Percentiles rank a stretch among this genome's conserved stretches.
These are phyloP conservation scores for Seriola quinqueradiata DNA, from an alignment of 2,113 vertebrate species.

Conservation along the genomic window DNA sequence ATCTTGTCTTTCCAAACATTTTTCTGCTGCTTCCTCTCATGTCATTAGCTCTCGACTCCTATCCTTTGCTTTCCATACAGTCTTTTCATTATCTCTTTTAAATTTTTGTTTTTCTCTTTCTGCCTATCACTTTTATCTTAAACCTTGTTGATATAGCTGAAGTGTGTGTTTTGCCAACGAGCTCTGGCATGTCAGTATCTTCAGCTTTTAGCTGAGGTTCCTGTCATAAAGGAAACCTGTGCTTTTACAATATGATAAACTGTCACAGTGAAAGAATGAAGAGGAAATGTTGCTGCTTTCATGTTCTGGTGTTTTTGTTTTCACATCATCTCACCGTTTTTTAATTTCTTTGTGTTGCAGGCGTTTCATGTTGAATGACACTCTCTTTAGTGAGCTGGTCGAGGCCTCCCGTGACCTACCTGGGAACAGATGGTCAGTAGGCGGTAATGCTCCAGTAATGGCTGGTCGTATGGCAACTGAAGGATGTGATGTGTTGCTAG, in stretches of 20 bases:
- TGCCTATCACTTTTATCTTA: background rate
- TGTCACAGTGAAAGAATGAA: background rate
- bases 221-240: background rate
- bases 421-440: slow-evolving; percentile 87
- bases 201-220: background rate
- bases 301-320: background rate
- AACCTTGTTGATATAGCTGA: background rate
- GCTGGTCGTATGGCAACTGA: slow-evolving; percentile 87
- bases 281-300: background rate
- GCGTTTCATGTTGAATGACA: slow-evolving; percentile 86
- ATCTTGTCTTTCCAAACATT: background rate
- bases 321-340: background rate
- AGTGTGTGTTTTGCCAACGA: background rate
- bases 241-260: background rate
- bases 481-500: slow-evolving; percentile 88
- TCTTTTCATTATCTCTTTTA: no score
- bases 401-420: slow-evolving; percentile 85
- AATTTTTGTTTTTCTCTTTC: no score
- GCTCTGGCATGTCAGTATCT: background rate
- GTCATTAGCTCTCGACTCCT: no score
- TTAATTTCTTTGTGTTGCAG: slow-evolving; percentile 62
- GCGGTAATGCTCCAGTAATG: slow-evolving; percentile 89
- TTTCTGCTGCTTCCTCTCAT: no score
- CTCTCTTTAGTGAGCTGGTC: slow-evolving; percentile 85
- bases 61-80: no score